Percentiles rank a stretch among this genome's conserved stretches.
Evolutionary conservation across 2,797 vertebrate genomes (phyloP).

Genomic region (Syngnathus rostellatus): DNA sequence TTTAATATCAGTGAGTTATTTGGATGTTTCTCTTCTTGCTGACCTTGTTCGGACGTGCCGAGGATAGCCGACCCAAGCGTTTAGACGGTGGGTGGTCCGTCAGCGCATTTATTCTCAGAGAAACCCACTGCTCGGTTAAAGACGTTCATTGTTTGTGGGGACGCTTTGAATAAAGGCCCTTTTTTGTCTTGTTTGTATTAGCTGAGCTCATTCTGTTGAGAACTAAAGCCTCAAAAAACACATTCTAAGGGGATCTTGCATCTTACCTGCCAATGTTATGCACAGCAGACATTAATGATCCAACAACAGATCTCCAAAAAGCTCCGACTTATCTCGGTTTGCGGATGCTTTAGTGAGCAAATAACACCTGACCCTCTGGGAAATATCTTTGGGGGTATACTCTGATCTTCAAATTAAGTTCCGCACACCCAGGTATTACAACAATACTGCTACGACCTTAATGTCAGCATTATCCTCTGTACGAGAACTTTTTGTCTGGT

Average conservation of each 20-base stretch:
- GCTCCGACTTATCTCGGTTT: slow-evolving; percentile 5
- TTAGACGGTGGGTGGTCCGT: slow-evolving; percentile 52
- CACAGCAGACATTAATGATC: slow-evolving; percentile 1
- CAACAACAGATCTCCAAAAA: not conserved
- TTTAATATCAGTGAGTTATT: slow-evolving; percentile 32
- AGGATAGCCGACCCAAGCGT: slow-evolving; percentile 37
- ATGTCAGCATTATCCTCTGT: not conserved
- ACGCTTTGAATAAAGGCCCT: slow-evolving; percentile 40
- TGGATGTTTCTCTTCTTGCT: slow-evolving; percentile 33
- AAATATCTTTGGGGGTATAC: slow-evolving; percentile 5
- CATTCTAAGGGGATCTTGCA: no score
- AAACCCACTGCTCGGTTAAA: slow-evolving; percentile 39
- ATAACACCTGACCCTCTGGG: slow-evolving; percentile 5
- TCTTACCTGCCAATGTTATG: no score
- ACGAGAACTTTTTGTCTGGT: not conserved
- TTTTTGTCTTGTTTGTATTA: slow-evolving; percentile 14
- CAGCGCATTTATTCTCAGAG: slow-evolving; percentile 55
- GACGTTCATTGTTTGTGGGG: slow-evolving; percentile 50
- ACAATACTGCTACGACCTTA: slow-evolving; percentile 4
- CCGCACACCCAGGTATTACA: slow-evolving; percentile 1
- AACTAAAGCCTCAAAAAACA: not conserved
- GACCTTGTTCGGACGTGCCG: slow-evolving; percentile 43
- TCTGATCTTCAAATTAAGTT: slow-evolving; percentile 6
- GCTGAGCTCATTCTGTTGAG: not conserved
- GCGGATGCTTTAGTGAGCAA: slow-evolving; percentile 8